Conservation (phyloP, 2,797 vertebrate species). For the Poeciliopsis gracilis region DNA sequence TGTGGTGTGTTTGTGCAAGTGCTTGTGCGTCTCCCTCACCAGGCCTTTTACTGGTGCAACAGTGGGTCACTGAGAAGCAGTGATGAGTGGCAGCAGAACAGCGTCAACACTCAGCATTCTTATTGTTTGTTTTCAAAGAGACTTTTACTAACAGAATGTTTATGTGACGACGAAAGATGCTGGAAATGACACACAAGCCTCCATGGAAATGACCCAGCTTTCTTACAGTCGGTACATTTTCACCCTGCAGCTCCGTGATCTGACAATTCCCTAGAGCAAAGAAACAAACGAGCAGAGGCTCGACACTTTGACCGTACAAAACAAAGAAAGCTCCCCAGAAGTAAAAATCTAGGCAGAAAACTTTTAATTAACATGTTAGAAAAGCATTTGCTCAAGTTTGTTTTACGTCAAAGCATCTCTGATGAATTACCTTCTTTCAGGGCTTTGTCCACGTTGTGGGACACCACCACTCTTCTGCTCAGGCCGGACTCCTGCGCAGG, state of each 20-base stretch:
- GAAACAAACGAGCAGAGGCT: neutral
- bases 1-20: neutral
- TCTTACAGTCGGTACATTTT: neutral
- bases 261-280: neutral
- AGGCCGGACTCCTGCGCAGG: constrained; percentile 83
- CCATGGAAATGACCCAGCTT: neutral
- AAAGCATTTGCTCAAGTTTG: neutral
- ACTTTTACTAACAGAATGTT: constrained; percentile 8
- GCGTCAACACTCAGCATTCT: constrained; percentile 41
- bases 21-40: neutral
- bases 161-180: neutral
- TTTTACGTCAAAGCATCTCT: neutral
- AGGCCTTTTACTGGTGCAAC: constrained; percentile 21
- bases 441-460: constrained; percentile 95
- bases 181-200: neutral
- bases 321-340: neutral
- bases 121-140: neutral
- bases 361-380: neutral
- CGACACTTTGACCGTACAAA: neutral
- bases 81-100: constrained; percentile 16
- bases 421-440: constrained; percentile 90
- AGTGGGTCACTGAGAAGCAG: constrained; percentile 27
- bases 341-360: too few relatives aligned
- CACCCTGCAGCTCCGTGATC: neutral
- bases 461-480: constrained; percentile 90